phyloP scores from a whole-genome alignment of 2,797 vertebrate genomes.

The Rhinophrynus dorsalis region DNA sequence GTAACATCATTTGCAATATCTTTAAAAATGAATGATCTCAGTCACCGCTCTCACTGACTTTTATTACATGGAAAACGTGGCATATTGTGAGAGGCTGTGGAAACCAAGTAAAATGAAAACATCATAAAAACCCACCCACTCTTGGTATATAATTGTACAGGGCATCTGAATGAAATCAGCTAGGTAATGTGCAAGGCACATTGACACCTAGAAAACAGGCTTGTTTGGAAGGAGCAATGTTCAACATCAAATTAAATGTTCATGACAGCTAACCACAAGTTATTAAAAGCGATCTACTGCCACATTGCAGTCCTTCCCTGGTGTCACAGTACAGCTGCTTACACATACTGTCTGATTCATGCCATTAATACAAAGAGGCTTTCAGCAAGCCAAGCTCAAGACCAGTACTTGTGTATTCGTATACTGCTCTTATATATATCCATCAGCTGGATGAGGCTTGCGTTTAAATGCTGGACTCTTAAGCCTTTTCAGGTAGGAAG shows the following conservation, averaged over 20 bases:
- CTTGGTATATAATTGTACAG: not conserved
- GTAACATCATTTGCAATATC: too few relatives aligned
- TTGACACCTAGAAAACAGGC: constrained; percentile 49
- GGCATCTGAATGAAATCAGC: not conserved
- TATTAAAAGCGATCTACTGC: constrained; percentile 88
- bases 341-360: constrained; percentile 62
- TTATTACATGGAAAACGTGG: not conserved
- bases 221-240: constrained; percentile 65
- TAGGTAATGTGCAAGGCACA: constrained; percentile 11
- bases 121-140: not conserved
- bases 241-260: constrained; percentile 87
- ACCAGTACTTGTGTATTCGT: constrained; percentile 64
- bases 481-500: constrained; percentile 65
- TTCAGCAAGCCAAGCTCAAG: constrained; percentile 54
- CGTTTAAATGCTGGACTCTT: constrained; percentile 57
- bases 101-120: not conserved
- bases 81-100: not conserved
- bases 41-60: not conserved
- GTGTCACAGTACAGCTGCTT: constrained; percentile 56
- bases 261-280: constrained; percentile 85
- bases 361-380: constrained; percentile 64
- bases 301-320: constrained; percentile 71
- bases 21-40: not conserved
- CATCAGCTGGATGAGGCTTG: constrained; percentile 49
- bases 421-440: constrained; percentile 62